phyloP scores from a whole-genome alignment of 2,113 vertebrate species.

The Syrrhaptes paradoxus region DNA sequence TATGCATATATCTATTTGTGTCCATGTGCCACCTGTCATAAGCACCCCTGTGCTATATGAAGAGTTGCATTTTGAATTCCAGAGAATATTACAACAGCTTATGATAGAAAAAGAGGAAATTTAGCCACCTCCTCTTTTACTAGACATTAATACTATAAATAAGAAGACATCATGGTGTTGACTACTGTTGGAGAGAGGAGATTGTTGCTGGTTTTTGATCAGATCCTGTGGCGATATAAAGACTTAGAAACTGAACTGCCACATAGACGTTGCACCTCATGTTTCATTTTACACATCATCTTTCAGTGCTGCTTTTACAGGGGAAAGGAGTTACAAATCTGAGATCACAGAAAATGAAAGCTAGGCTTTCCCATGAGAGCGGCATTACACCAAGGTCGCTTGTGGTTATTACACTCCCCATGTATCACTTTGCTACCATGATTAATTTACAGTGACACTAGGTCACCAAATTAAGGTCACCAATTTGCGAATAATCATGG shows the following conservation, averaged over 20 bases:
- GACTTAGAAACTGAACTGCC: neutral
- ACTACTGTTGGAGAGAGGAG: neutral
- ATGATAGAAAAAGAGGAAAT: neutral
- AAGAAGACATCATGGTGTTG: neutral
- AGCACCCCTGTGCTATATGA: neutral
- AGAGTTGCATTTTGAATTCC: neutral
- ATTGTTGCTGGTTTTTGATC: neutral
- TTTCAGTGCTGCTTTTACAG: neutral
- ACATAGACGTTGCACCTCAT: neutral
- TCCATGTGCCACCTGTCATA: neutral
- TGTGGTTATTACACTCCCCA: slow-evolving; percentile 42
- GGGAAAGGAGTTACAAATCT: neutral
- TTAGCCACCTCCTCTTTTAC: neutral
- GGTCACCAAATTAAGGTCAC: neutral
- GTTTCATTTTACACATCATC: neutral
- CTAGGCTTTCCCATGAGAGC: slow-evolving; percentile 19
- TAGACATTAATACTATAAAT: neutral
- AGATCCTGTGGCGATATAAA: neutral
- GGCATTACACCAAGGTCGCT: slow-evolving; percentile 45
- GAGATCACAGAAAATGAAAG: slow-evolving; percentile 13
- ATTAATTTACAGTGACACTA: slow-evolving; percentile 58
- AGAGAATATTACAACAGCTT: neutral
- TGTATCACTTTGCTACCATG: slow-evolving; percentile 28
- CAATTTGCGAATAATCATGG: slow-evolving; percentile 13
- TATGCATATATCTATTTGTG: neutral